A percentile compares a stretch with the other conserved stretches of the same genome.
These are phyloP conservation scores for Nerophis ophidion DNA, from an alignment of 2,113 vertebrate genomes.

Conservation along the genomic window DNA sequence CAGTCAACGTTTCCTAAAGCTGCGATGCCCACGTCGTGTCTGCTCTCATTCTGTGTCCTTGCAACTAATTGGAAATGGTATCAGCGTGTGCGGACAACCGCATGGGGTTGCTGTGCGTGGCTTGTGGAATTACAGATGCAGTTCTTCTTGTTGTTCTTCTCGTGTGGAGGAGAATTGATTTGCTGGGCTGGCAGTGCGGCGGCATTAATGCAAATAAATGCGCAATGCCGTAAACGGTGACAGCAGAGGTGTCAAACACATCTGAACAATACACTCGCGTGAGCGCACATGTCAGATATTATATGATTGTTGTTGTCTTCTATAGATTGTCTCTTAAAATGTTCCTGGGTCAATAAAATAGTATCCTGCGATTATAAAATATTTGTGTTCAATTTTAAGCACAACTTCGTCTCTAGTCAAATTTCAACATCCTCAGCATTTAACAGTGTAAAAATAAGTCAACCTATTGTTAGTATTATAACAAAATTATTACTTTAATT, in stretches of 20 bases:
- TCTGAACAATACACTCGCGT: conserved; percentile 3
- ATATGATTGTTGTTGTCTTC: too few species aligned
- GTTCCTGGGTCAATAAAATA: too few species aligned
- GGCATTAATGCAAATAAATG: conserved; percentile 54
- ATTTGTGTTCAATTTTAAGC: too few species aligned
- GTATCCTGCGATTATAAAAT: too few species aligned
- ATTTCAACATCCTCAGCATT: too few species aligned
- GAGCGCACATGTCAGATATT: too few species aligned
- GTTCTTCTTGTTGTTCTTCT: conserved; percentile 10
- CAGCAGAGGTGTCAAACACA: conserved; percentile 21
- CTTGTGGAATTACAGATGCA: conserved; percentile 6
- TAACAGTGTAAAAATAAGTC: too few species aligned
- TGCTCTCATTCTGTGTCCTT: conserved; percentile 24
- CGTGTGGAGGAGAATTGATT: conserved; percentile 33
- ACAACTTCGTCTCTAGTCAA: too few species aligned
- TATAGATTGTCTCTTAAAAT: too few species aligned
- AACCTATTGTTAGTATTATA: too few species aligned
- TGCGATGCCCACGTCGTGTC: conserved; percentile 6
- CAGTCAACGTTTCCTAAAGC: conserved; percentile 11
- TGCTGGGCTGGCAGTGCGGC: conserved; percentile 4
- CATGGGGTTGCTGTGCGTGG: background rate
- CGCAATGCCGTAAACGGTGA: conserved; percentile 28
- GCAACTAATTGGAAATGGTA: conserved; percentile 33
- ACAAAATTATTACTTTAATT: too few species aligned
- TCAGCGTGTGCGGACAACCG: conserved; percentile 14